Conservation (phyloP, 2,888 invertebrate genomes). For the Polydrusus tereticollis region DNA sequence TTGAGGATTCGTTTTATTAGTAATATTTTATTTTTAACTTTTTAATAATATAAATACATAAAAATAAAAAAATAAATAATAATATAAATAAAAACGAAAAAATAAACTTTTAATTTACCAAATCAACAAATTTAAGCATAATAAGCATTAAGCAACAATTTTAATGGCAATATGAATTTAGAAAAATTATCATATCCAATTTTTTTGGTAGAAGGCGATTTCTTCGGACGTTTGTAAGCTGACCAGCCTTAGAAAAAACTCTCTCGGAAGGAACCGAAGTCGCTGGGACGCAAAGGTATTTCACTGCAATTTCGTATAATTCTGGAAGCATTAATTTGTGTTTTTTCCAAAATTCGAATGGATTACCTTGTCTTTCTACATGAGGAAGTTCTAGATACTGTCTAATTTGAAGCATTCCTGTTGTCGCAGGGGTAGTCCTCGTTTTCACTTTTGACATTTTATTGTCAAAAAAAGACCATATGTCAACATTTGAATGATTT, state of each 20-base stretch:
- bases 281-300: constrained; percentile 50
- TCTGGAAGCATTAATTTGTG: constrained; percentile 50
- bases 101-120: too few relatives aligned
- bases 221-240: constrained; percentile 50
- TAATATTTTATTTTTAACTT: too few relatives aligned
- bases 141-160: too few relatives aligned
- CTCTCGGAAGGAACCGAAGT: constrained; percentile 55
- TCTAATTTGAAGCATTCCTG: constrained; percentile 24
- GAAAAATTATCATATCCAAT: neutral
- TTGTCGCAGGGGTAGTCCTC: constrained; percentile 24
- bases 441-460: constrained; percentile 32
- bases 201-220: constrained; percentile 48
- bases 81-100: too few relatives aligned
- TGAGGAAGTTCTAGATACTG: constrained; percentile 48
- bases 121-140: too few relatives aligned
- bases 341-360: constrained; percentile 51
- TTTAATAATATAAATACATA: too few relatives aligned
- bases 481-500: neutral
- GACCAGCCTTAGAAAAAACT: constrained; percentile 54
- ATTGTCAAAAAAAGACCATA: constrained; percentile 38
- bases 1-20: too few relatives aligned
- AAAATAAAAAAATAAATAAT: too few relatives aligned
- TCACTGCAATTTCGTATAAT: constrained; percentile 47
- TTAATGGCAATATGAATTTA: neutral
- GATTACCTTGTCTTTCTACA: constrained; percentile 37